These are phyloP conservation scores for Pagrus major DNA, from an alignment of 2,113 vertebrate genomes.

Conservation along the genomic window DNA sequence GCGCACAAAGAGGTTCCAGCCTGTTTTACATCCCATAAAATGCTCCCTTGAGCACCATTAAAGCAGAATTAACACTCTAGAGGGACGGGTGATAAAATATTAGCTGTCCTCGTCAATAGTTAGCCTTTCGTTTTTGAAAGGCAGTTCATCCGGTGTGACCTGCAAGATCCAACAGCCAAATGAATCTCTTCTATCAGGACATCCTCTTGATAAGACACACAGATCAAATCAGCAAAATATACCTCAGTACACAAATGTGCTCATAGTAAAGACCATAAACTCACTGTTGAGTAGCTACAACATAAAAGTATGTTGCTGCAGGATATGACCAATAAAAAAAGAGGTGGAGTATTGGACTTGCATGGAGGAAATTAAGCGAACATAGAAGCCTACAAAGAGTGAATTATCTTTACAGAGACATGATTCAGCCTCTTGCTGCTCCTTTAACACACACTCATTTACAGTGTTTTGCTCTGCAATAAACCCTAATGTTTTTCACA, in stretches of 20 bases:
- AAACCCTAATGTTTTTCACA: slow-evolving; percentile 33
- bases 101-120: background rate
- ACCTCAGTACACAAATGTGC: background rate
- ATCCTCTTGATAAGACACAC: background rate
- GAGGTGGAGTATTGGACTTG: background rate
- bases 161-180: background rate
- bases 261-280: background rate
- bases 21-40: slow-evolving; percentile 19
- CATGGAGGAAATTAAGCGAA: background rate
- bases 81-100: background rate
- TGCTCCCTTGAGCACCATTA: background rate
- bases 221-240: background rate
- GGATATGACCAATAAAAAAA: background rate
- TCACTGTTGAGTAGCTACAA: background rate
- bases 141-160: background rate
- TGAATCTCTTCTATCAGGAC: background rate
- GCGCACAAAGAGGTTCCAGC: background rate
- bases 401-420: slow-evolving; percentile 1
- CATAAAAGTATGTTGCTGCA: background rate
- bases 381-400: background rate
- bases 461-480: slow-evolving; percentile 1
- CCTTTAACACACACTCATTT: background rate
- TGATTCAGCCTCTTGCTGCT: slow-evolving; percentile 7
- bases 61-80: background rate
- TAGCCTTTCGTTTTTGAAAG: background rate